Evolutionary conservation across 2,888 invertebrate genomes (phyloP).

Genomic region (Lasioglossum pauxillum): DNA sequence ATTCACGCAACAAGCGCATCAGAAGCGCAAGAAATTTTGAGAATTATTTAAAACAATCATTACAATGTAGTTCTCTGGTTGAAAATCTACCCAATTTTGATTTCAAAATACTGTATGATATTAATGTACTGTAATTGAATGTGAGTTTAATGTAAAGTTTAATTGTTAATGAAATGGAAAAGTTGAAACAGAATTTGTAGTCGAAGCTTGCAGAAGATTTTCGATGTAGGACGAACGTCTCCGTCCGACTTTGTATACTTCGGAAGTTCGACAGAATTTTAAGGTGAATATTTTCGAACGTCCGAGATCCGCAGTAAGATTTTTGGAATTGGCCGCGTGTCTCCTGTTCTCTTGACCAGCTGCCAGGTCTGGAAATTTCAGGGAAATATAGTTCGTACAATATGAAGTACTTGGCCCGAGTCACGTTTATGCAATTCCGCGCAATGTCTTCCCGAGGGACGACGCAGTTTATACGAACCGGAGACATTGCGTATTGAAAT

Average conservation of each 20-base stretch:
- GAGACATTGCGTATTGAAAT: conserved; percentile 18
- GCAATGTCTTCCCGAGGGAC: background rate
- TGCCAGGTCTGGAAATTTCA: conserved; percentile 6
- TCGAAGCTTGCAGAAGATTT: background rate
- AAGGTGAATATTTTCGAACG: background rate
- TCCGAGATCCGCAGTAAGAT: background rate
- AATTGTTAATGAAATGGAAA: background rate
- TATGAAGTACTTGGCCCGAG: conserved; percentile 1
- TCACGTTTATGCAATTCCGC: conserved; percentile 5
- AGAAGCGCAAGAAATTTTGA: too few species aligned
- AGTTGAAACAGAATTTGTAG: background rate
- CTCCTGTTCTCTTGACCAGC: background rate
- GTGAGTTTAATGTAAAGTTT: too few species aligned
- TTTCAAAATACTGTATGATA: background rate
- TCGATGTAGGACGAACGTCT: background rate
- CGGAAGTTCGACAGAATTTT: background rate
- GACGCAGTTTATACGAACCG: conserved; percentile 2
- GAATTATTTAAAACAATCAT: background rate
- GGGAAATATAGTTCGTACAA: background rate
- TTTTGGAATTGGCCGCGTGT: background rate
- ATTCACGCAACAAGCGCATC: background rate
- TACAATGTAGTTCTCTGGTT: too few species aligned
- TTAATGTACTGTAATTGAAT: too few species aligned
- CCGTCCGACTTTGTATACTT: background rate
- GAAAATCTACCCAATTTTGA: background rate